Conservation (phyloP, 2,888 invertebrate genomes). For the Rhagonycha fulva region DNA sequence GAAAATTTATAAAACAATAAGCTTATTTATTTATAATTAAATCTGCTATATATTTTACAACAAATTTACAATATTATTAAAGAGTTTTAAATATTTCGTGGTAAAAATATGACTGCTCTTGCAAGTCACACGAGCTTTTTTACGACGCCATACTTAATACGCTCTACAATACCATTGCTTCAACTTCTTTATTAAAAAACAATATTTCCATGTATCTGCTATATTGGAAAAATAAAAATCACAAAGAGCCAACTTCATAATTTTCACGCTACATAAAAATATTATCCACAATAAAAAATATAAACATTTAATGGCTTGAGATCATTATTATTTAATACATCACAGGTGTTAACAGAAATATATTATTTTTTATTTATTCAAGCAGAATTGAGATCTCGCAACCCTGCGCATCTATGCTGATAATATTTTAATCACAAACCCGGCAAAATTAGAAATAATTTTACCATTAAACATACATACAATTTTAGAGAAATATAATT, state of each 20-base stretch:
- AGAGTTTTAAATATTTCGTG: background rate
- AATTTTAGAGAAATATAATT: background rate
- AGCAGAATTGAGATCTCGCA: slow-evolving; percentile 45
- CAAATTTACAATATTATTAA: slow-evolving; percentile 25
- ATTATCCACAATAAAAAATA: slow-evolving; percentile 11
- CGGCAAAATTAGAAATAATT: slow-evolving; percentile 16
- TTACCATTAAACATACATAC: background rate
- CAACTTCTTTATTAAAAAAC: background rate
- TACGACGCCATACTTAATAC: background rate
- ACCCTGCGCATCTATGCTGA: slow-evolving; percentile 32
- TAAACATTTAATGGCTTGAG: slow-evolving; percentile 57
- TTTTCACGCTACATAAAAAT: background rate
- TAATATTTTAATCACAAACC: slow-evolving; percentile 22
- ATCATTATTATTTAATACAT: slow-evolving; percentile 67
- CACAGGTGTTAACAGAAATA: slow-evolving; percentile 64
- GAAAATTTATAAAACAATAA: slow-evolving; percentile 13
- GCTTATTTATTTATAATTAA: slow-evolving; percentile 22
- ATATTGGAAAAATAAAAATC: background rate
- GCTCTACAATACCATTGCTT: background rate
- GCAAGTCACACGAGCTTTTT: background rate
- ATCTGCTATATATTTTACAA: slow-evolving; percentile 28
- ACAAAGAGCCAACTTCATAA: background rate
- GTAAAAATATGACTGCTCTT: background rate
- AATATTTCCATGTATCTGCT: background rate
- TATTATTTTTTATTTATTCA: slow-evolving; percentile 43